phyloP scores from a whole-genome alignment of 1,140 invertebrate genomes.

The Drosophila ficusphila region DNA sequence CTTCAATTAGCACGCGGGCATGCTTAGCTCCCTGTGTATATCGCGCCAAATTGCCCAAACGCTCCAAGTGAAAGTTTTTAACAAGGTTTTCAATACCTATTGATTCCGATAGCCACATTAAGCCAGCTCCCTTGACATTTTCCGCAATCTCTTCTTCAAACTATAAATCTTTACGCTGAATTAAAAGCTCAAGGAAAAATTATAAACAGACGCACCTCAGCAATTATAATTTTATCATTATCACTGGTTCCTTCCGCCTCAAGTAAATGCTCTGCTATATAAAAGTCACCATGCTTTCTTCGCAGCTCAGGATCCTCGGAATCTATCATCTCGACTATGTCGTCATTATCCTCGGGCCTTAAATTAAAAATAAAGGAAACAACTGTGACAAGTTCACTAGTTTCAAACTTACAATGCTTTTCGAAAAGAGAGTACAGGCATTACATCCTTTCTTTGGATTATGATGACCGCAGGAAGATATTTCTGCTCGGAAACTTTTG shows the following conservation, averaged over 20 bases:
- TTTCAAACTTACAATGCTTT: constrained; percentile 70
- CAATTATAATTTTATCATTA: constrained; percentile 55
- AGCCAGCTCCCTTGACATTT: constrained; percentile 43
- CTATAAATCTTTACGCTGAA: not conserved
- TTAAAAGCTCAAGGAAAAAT: rapidly evolving
- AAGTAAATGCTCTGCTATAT: constrained; percentile 66
- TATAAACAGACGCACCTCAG: constrained; percentile 48
- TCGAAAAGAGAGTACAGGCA: constrained; percentile 56
- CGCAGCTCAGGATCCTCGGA: constrained; percentile 53
- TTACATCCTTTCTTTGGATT: constrained; percentile 32
- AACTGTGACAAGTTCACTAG: too few species aligned
- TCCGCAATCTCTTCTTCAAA: constrained; percentile 4
- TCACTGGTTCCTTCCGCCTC: constrained; percentile 11
- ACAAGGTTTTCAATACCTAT: constrained; percentile 40
- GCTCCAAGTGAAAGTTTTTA: constrained; percentile 63
- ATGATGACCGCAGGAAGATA: constrained; percentile 46
- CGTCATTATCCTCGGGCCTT: constrained; percentile 78
- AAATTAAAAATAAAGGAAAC: not conserved
- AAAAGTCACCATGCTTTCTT: constrained; percentile 56
- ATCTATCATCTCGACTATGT: constrained; percentile 71
- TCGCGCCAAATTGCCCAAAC: constrained; percentile 46
- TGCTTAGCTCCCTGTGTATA: constrained; percentile 39
- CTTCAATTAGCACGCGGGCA: constrained; percentile 4
- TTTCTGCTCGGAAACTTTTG: not conserved
- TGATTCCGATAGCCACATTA: constrained; percentile 70